These are phyloP conservation scores for Varanus salvator DNA, from an alignment of 2,113 vertebrate genomes.

Conservation along the genomic window DNA sequence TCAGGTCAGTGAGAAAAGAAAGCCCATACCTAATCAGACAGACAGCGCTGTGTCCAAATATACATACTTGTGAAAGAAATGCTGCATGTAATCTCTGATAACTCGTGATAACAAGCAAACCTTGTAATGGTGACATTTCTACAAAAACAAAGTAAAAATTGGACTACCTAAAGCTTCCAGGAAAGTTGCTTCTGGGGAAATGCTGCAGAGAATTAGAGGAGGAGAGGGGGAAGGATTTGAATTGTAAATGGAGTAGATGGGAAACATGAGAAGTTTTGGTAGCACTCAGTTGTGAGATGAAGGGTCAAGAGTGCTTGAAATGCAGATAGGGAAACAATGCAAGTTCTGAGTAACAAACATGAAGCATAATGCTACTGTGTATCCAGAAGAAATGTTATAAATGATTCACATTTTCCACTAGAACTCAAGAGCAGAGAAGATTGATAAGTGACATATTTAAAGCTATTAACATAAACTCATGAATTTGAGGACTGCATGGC, in stretches of 20 bases:
- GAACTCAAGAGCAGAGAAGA: background rate
- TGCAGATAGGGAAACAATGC: background rate
- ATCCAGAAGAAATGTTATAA: background rate
- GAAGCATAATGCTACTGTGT: too few relatives aligned
- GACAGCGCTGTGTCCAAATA: background rate
- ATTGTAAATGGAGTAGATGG: background rate
- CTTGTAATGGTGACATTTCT: background rate
- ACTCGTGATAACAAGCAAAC: too few relatives aligned
- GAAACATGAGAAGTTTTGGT: background rate
- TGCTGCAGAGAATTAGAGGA: background rate
- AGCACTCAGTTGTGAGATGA: background rate
- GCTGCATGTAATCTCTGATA: background rate
- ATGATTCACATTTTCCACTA: background rate
- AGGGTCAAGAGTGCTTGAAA: background rate
- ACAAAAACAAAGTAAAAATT: background rate
- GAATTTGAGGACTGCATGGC: background rate
- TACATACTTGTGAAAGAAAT: slow-evolving; percentile 24
- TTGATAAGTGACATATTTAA: background rate
- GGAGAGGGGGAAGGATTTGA: background rate
- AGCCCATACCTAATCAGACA: background rate
- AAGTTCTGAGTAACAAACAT: background rate
- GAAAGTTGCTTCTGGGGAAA: background rate
- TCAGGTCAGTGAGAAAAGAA: slow-evolving; percentile 26
- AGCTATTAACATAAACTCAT: background rate
- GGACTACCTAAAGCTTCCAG: too few relatives aligned